phyloP scores from a whole-genome alignment of 2,113 vertebrate genomes.

The Oncorhynchus clarkii region DNA sequence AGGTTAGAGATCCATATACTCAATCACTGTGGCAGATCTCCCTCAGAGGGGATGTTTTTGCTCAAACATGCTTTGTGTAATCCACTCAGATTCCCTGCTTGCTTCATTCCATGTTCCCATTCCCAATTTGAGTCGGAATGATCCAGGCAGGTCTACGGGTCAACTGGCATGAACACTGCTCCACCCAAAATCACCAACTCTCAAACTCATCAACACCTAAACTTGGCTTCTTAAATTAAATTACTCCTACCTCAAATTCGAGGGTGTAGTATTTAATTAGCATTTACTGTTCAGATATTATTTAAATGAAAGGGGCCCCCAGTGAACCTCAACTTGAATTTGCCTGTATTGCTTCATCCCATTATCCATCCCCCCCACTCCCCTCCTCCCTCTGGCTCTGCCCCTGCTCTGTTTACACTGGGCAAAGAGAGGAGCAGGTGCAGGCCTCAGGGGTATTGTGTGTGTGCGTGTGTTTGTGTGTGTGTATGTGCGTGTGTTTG shows the following conservation, averaged over 20 bases:
- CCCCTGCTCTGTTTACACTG: constrained; percentile 49
- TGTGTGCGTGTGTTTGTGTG: no score
- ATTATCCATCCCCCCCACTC: background rate
- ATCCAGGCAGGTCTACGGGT: background rate
- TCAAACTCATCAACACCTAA: no score
- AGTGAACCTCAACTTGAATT: constrained; percentile 24
- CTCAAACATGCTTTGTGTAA: constrained; percentile 26
- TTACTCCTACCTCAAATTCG: no score
- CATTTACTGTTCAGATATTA: no score
- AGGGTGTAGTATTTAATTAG: no score
- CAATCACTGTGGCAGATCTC: constrained; percentile 3
- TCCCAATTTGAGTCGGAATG: constrained; percentile 40
- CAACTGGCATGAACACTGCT: no score
- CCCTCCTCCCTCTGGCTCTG: background rate
- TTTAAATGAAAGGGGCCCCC: background rate
- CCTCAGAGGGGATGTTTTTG: constrained; percentile 20
- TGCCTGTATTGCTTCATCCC: constrained; percentile 11
- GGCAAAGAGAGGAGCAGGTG: constrained; percentile 62
- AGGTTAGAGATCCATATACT: background rate
- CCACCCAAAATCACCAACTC: background rate
- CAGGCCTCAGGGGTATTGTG: constrained; percentile 29
- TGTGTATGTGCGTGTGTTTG: background rate
- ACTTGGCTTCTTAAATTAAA: no score
- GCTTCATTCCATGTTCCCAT: constrained; percentile 19
- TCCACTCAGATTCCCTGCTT: constrained; percentile 20